These are phyloP conservation scores for Astyanax mexicanus DNA, from an alignment of 2,797 vertebrate species.

Conservation along the genomic window DNA sequence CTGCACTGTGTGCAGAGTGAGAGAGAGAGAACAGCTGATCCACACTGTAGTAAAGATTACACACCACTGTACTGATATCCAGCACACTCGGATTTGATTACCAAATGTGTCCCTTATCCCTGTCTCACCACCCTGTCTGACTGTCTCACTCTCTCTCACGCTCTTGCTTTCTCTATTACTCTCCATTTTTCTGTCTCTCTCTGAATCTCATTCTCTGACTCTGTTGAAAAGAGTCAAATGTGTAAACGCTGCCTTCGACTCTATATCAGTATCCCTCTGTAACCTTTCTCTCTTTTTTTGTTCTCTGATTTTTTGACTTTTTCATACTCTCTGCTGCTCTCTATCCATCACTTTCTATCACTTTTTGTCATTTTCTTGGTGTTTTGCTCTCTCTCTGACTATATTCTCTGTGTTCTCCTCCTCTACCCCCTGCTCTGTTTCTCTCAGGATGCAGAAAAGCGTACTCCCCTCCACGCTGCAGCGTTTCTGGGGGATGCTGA, in stretches of 20 bases:
- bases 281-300: not conserved
- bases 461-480: slow-evolving; percentile 93
- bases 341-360: too few relatives aligned
- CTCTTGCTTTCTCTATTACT: slow-evolving; percentile 3
- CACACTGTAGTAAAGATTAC: not conserved
- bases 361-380: not conserved
- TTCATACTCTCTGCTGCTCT: not conserved
- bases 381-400: not conserved
- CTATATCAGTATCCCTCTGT: too few relatives aligned
- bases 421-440: not conserved
- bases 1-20: not conserved
- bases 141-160: not conserved
- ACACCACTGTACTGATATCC: slow-evolving; percentile 1
- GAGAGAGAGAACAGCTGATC: not conserved
- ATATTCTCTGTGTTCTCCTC: too few relatives aligned
- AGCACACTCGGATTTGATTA: not conserved
- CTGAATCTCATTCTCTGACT: not conserved
- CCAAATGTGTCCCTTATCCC: not conserved
- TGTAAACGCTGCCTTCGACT: too few relatives aligned
- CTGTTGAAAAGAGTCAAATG: too few relatives aligned
- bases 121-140: not conserved
- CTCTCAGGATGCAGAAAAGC: slow-evolving; percentile 91
- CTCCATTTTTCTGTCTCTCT: not conserved
- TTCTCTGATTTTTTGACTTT: too few relatives aligned
- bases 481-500: slow-evolving; percentile 95